These are phyloP conservation scores for Stictocephala bisonia DNA, from an alignment of 2,888 invertebrate species.

Conservation along the genomic window DNA sequence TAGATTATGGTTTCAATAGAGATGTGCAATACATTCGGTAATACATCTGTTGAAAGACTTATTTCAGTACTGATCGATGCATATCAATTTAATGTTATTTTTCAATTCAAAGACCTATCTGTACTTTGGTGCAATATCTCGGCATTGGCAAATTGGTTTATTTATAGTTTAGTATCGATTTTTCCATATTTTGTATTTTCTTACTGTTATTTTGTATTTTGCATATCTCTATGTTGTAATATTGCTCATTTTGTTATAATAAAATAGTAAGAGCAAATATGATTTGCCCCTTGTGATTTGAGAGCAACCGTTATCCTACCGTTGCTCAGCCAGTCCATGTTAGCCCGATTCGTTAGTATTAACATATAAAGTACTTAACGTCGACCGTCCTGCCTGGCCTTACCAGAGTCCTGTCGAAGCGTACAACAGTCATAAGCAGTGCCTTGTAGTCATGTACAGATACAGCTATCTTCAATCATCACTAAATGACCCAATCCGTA, in stretches of 20 bases:
- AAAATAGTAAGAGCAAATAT: conserved; percentile 40
- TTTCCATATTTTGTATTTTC: conserved; percentile 41
- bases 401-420: conserved; percentile 36
- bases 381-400: conserved; percentile 36
- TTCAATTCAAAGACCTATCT: no score
- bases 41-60: no score
- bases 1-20: conserved; percentile 28
- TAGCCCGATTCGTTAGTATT: not conserved
- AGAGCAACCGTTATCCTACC: not conserved
- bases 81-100: no score
- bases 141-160: not conserved
- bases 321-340: not conserved
- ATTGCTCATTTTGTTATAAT: conserved; percentile 38
- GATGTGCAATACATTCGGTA: conserved; percentile 36
- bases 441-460: conserved; percentile 24
- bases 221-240: conserved; percentile 39
- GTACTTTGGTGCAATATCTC: conserved; percentile 38
- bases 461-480: conserved; percentile 8
- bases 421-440: conserved; percentile 32
- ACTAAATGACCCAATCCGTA: not conserved
- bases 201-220: conserved; percentile 8
- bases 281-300: conserved; percentile 39
- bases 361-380: conserved; percentile 36
- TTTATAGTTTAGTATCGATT: conserved; percentile 23
- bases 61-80: no score